phyloP scores from a whole-genome alignment of 2,888 invertebrate genomes.

The Brachypalpus laphriformis region DNA sequence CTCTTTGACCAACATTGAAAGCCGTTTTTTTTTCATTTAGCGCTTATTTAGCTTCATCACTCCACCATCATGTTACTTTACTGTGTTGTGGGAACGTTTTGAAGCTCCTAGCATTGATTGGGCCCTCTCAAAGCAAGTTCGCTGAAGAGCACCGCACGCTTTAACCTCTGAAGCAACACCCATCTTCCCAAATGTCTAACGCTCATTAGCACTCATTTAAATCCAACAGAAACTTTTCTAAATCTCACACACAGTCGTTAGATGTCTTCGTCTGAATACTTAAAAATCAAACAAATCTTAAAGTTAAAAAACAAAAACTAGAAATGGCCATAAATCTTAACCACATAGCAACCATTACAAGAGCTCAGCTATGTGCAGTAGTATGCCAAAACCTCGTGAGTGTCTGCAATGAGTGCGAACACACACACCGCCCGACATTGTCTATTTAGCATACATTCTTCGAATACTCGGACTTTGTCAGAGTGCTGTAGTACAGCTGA shows the following conservation, averaged over 20 bases:
- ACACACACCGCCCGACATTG: conserved; percentile 28
- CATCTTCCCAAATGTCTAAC: not conserved
- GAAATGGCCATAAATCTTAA: conserved; percentile 27
- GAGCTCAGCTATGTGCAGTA: not conserved
- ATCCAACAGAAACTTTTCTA: not conserved
- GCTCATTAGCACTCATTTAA: not conserved
- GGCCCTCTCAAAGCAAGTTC: no score
- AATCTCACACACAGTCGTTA: not conserved
- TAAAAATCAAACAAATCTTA: not conserved
- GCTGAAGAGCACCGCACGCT: no score
- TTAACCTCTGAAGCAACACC: no score
- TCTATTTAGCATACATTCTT: conserved; percentile 70
- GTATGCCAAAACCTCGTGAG: conserved; percentile 52
- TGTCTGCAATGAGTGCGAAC: conserved; percentile 22
- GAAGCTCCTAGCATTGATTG: no score
- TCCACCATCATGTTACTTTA: no score
- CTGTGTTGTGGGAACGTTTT: no score
- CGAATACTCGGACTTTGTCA: conserved; percentile 62
- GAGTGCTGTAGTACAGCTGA: not conserved
- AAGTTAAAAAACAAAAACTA: not conserved
- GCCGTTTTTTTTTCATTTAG: no score
- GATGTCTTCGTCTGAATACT: not conserved
- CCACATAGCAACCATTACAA: conserved; percentile 24
- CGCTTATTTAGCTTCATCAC: no score
- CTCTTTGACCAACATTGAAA: no score